phyloP scores from a whole-genome alignment of 2,113 vertebrate species.

The Salvator merianae region DNA sequence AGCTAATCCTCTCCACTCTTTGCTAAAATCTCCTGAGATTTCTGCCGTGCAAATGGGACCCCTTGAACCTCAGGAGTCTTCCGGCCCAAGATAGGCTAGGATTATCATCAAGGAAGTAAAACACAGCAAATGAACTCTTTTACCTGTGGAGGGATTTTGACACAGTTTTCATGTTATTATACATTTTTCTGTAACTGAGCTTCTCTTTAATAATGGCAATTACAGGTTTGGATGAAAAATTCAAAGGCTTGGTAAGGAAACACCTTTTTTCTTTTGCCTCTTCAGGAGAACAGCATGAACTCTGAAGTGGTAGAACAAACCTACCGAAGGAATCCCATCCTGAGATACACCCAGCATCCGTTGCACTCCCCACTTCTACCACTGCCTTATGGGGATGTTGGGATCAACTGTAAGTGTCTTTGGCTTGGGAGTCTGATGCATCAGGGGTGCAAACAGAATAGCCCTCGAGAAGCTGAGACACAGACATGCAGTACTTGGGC shows the following conservation, averaged over 20 bases:
- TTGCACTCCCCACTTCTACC: constrained; percentile 89
- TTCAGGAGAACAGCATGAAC: constrained; percentile 88
- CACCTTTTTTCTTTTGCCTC: background rate
- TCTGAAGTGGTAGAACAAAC: constrained; percentile 89
- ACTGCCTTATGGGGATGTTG: constrained; percentile 87
- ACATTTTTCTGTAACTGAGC: background rate
- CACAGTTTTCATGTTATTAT: background rate
- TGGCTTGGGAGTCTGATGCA: background rate
- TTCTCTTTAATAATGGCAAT: constrained; percentile 1
- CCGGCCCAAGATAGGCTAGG: too few relatives aligned
- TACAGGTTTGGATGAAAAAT: fast-evolving
- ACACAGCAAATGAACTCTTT: too few relatives aligned
- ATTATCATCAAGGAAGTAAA: too few relatives aligned
- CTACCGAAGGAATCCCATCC: constrained; percentile 89
- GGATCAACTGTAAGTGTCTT: constrained; percentile 76
- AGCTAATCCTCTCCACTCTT: too few relatives aligned
- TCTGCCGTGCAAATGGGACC: too few relatives aligned
- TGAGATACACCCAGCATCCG: constrained; percentile 91
- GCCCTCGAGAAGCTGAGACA: background rate
- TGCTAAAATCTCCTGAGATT: too few relatives aligned
- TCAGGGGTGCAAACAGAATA: background rate
- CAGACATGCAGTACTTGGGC: too few relatives aligned
- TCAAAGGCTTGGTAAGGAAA: background rate
- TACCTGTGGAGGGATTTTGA: background rate
- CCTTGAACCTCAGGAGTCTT: too few relatives aligned